Evolutionary conservation across 2,797 vertebrate species (phyloP).

Genomic region (Anas georgica): DNA sequence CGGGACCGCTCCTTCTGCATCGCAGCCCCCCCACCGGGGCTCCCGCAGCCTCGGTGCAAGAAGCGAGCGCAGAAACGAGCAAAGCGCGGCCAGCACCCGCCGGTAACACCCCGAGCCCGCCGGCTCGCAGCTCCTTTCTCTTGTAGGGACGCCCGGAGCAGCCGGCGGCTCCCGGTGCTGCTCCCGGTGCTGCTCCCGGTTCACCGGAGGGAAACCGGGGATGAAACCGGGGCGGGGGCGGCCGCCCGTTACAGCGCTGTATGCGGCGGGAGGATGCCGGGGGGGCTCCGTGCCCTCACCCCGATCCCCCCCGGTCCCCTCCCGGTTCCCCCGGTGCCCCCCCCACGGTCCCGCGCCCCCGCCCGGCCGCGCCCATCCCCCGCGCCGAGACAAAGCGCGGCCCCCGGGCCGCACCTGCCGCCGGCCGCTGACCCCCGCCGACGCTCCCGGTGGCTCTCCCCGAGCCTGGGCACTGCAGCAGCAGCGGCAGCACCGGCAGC

Average conservation of each 20-base stretch:
- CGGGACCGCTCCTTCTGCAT: not conserved
- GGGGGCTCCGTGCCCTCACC: no score
- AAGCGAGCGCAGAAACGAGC: not conserved
- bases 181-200: no score
- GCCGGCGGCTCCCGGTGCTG: no score
- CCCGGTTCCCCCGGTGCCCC: not conserved
- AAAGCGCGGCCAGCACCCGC: not conserved
- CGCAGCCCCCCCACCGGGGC: not conserved
- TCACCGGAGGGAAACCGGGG: no score
- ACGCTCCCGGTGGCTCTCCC: no score
- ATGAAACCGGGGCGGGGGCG: no score
- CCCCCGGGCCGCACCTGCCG: constrained; percentile 45
- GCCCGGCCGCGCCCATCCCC: constrained; percentile 51
- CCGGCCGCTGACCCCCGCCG: not conserved
- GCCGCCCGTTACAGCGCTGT: no score
- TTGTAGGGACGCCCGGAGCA: not conserved
- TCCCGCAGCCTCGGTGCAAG: not conserved
- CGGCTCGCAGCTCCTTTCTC: not conserved
- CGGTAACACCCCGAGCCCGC: not conserved
- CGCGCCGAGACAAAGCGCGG: constrained; percentile 43
- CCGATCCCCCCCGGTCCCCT: no score
- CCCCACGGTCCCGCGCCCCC: not conserved
- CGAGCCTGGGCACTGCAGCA: no score
- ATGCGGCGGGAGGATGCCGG: no score
- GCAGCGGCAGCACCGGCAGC: no score